These are phyloP conservation scores for Plagodis dolabraria DNA, from an alignment of 2,888 invertebrate genomes.

Conservation along the genomic window DNA sequence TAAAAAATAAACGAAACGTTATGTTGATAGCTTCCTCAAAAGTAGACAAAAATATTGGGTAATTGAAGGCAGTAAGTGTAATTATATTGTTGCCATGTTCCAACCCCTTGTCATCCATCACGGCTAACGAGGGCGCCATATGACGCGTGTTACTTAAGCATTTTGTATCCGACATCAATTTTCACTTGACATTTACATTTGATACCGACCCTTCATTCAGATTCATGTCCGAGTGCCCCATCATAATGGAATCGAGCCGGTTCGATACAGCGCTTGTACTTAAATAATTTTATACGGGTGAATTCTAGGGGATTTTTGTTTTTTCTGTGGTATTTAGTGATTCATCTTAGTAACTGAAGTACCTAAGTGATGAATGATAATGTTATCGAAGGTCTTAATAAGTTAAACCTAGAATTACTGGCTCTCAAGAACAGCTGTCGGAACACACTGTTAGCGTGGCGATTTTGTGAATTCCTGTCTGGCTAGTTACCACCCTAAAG, in stretches of 20 bases:
- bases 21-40: too few relatives aligned
- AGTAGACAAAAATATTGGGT: slow-evolving; percentile 36
- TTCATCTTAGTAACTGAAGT: too few relatives aligned
- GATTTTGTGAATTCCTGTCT: too few relatives aligned
- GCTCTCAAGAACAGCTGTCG: too few relatives aligned
- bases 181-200: slow-evolving; percentile 46
- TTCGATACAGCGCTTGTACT: slow-evolving; percentile 1
- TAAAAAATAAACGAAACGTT: too few relatives aligned
- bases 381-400: too few relatives aligned
- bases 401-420: too few relatives aligned
- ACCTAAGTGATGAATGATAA: too few relatives aligned
- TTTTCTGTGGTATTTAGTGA: too few relatives aligned
- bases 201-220: slow-evolving; percentile 18
- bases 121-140: slow-evolving; percentile 65
- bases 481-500: too few relatives aligned
- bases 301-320: background rate
- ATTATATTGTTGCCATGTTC: slow-evolving; percentile 40
- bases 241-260: background rate
- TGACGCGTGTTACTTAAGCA: slow-evolving; percentile 46
- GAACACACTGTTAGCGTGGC: too few relatives aligned
- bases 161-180: slow-evolving; percentile 59
- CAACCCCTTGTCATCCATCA: slow-evolving; percentile 56
- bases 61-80: slow-evolving; percentile 48
- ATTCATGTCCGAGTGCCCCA: background rate
- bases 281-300: background rate